These are phyloP conservation scores for Pachydiplax longipennis DNA, from an alignment of 2,888 invertebrate genomes.

Conservation along the genomic window DNA sequence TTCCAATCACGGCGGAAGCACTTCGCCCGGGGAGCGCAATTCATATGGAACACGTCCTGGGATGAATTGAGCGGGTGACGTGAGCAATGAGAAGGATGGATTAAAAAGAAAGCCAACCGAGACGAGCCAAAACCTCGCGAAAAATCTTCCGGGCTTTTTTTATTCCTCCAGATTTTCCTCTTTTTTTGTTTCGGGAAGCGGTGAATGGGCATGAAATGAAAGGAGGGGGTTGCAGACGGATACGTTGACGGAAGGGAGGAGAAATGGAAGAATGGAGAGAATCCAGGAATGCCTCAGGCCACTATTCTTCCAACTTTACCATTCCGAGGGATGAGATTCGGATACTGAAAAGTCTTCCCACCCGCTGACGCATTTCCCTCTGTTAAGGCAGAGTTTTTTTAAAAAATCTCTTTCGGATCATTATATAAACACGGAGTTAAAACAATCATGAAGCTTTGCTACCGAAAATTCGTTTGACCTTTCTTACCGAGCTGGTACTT, in stretches of 20 bases:
- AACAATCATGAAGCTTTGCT: no score
- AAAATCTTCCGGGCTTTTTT: background rate
- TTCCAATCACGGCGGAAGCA: background rate
- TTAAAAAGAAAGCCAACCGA: background rate
- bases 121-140: background rate
- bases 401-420: background rate
- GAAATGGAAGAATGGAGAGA: background rate
- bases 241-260: background rate
- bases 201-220: background rate
- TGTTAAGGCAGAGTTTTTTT: background rate
- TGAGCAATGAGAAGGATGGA: background rate
- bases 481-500: no score
- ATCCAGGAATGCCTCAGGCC: background rate
- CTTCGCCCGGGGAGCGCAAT: background rate
- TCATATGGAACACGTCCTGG: background rate
- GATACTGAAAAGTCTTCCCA: background rate
- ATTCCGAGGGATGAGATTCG: background rate
- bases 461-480: no score
- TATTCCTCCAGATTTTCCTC: background rate
- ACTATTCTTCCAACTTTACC: background rate
- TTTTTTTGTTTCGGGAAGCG: background rate
- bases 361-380: background rate
- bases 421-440: no score
- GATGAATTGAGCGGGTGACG: background rate
- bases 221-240: background rate